Evolutionary conservation across 2,113 vertebrate genomes (phyloP), one percentile per base, ranked within the genome.

Genomic region (Tachycineta bicolor): DNA sequence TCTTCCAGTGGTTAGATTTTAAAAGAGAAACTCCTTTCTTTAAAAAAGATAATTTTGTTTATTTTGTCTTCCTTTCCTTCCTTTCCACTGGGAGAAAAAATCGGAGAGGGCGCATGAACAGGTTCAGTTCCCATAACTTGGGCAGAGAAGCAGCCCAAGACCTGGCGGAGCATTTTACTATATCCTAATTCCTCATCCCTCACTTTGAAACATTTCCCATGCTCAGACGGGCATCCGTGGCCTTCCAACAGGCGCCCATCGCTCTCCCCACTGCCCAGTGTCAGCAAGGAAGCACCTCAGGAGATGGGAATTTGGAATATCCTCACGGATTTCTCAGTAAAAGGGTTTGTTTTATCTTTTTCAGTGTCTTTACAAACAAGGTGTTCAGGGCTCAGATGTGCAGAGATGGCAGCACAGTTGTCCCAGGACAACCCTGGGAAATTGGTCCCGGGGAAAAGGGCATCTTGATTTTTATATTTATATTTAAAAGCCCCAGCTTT

Each of bases 81-180:
- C n/a, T 93, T 95, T 53, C 55, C 49, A 59, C 49, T 18, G 31
- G 55, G 68, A 90, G 13, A 21, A 93, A 90, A 46, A 67, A 39
- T 17, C 9, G 14, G 82, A 77, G 85, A 91, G n/a, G 49, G 47
- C 67, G 92, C 93, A 92, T 21, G 63, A 86, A 47, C 50, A 46
- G 41, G 46, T 96, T 77, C 17, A n/a, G 44, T 56, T 91, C 81
- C n/a, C 43, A 8, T 76, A 94, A 98, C 97, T 98, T 96, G 93
- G 80, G 64, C 89, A 97, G 98, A 98, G 98, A 96, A 98, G 98
- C 98, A 98, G 98, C 95, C 96, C 81, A 50, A 97, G 97, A 98
- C 89, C 84, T 78, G 78, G 81, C 87, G 96, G 86, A 87, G 46
- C 43, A 33, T 55, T 70, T 91, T 33, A 92, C 92, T 82, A 85